Base-by-base conservation (phyloP, 2,113 vertebrate species). In the Phrynocephalus versicolor region DNA sequence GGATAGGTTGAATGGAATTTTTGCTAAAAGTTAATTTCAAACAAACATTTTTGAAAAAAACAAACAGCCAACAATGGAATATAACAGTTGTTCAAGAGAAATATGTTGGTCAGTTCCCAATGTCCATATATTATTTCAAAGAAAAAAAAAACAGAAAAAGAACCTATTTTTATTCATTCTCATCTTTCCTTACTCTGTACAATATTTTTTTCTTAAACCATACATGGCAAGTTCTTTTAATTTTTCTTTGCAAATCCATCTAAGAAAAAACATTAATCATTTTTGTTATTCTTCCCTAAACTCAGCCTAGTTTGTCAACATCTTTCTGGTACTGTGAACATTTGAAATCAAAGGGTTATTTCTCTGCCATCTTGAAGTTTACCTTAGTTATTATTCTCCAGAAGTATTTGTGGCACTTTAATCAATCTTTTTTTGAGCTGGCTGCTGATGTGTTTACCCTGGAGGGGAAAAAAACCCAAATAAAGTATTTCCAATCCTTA, bases 241-340 rank as follows among this genome's bases (percentile, higher is more conserved):
- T 39, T 79, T 85, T 39, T 87, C 18, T 58, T 27, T 79, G 14
- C 70, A 64, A 79, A 45, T 87, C 30, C 60, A 10, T 81, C 51
- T 69, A 62, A 88, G 25, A 51, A 41, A 78, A 89, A 12, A 57
- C 13, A 80, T 89, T 88, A 88, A 87, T 86, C 5, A 82, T 45
- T 77, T 79, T 80, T 85, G 13, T 45, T 76, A 2, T 81, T 85
- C 30, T 83, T 64, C 51, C 58, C 25, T 45, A 72, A 91, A 57
- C 84, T 85, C 30, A 60, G 9, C 80, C 37, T 81, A 83, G 73
- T 8, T 55, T 82, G 16, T 88, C 79, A 79, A 0, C 69, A 13
- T 58, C 80, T 86, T 79, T 84, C 67, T 72, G 57, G 1, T 87
- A 19, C 57, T 81, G 71, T 74, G 62, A 88, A 70, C 23, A 87